Evolutionary conservation across 2,797 vertebrate genomes (phyloP), one percentile per base, ranked within the genome.

Genomic region (Alcedo quadribrachys): DNA sequence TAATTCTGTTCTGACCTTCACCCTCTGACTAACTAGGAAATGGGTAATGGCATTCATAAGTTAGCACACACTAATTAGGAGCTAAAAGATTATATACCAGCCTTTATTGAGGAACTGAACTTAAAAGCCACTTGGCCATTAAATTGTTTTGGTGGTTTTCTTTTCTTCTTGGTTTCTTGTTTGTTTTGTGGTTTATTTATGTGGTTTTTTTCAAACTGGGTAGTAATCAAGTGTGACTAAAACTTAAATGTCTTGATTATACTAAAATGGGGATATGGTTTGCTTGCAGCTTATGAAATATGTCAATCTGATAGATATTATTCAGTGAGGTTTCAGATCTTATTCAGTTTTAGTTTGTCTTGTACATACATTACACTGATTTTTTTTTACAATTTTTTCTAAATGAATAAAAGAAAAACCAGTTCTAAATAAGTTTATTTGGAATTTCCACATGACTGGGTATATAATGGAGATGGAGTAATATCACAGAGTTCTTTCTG

Each of bases 1-100:
- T 96, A 78, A 86, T 54, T 91, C 81, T 69, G 33, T 91, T 90
- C 27, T 77, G 45, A 37, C 65, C 80, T 90, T 96, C 92, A 60
- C 84, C 51, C 42, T n/a, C 2, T 15, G 54, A 24, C 24, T 58
- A 27, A 75, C 40, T 58, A 85, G 45, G 50, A 74, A 77, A 58
- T 61, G n/a, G 30, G 18, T 50, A 54, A 68, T 45, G 71, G 28
- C 58, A 40, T 62, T 88, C 60, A 83, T 33, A 93, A 82, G 57
- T 46, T 92, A 54, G 40, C 45, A 32, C 19, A 20, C n/a, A 14
- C 19, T 14, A 1, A 60, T 69, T 60, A 48, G 24, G 50, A 92
- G 13, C 25, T 55, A 12, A 53, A 84, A 60, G 20, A 53, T 82
- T 20, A 11, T 19, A 63, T 33, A 9, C 12, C 3, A 1, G 40